These are phyloP conservation scores for Patella vulgata DNA, from an alignment of 1,140 invertebrate genomes.

Conservation along the genomic window DNA sequence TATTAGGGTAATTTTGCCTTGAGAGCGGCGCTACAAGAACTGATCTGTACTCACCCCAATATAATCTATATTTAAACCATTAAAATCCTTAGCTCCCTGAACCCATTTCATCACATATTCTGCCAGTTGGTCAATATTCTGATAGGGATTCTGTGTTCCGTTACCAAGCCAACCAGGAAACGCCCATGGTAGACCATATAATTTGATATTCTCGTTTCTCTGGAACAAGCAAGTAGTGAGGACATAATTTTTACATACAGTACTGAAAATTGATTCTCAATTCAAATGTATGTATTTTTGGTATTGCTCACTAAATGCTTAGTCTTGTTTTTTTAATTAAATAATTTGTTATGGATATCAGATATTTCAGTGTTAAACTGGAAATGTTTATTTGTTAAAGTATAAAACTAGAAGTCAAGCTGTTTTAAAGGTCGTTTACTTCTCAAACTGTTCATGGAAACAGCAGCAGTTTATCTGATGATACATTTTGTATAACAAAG, in stretches of 20 bases:
- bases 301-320: no score
- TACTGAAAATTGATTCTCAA: no score
- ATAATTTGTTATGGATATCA: background rate
- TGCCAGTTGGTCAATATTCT: constrained; percentile 35
- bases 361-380: no score
- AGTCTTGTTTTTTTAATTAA: background rate
- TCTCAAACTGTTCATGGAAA: no score
- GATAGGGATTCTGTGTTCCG: constrained; percentile 49
- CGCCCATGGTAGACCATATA: constrained; percentile 58
- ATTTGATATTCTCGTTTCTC: constrained; percentile 59
- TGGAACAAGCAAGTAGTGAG: constrained; percentile 29
- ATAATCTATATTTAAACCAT: constrained; percentile 54
- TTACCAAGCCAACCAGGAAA: constrained; percentile 57
- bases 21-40: background rate
- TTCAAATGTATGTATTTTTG: no score
- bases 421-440: no score
- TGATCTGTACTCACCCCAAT: constrained; percentile 35
- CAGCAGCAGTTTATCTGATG: no score
- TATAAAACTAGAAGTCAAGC: no score
- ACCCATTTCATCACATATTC: constrained; percentile 59
- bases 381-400: no score
- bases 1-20: no score
- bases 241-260: no score
- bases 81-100: constrained; percentile 42
- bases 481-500: no score